Conservation (phyloP, 2,797 vertebrate species). For the Phaenicophaeus curvirostris region DNA sequence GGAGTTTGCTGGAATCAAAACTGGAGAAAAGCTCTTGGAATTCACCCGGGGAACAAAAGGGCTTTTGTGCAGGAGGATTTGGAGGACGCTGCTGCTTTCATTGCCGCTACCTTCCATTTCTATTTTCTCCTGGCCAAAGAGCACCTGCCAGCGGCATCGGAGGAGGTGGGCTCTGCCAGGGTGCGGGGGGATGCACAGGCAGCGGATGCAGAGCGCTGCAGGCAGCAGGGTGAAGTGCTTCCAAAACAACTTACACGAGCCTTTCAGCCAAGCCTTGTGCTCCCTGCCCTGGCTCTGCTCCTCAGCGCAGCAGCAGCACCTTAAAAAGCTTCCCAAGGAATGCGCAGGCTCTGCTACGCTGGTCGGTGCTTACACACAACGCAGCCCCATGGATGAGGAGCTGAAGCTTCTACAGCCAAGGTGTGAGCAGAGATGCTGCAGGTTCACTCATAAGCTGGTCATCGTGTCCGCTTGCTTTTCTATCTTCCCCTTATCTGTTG, state of each 20-base stretch:
- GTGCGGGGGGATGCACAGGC: accelerated
- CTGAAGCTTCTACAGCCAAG: accelerated
- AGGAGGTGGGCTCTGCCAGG: neutral
- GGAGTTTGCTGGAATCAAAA: slow-evolving; percentile 47
- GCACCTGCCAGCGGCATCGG: neutral
- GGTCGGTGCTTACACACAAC: accelerated
- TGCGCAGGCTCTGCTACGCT: accelerated
- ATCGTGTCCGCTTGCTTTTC: neutral
- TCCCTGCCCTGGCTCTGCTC: neutral
- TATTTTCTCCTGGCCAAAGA: neutral
- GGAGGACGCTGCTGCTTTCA: neutral
- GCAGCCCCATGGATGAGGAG: neutral
- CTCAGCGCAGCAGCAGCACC: too few relatives aligned
- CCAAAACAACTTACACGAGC: neutral
- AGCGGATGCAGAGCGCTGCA: neutral
- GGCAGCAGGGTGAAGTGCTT: neutral
- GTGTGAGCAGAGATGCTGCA: neutral
- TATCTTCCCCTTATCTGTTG: neutral
- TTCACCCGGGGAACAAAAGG: slow-evolving; percentile 38
- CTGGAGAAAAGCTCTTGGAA: slow-evolving; percentile 55
- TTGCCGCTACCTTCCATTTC: neutral
- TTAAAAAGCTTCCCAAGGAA: neutral
- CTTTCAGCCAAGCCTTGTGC: neutral
- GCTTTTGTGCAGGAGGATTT: slow-evolving; percentile 49
- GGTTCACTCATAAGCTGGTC: accelerated